Percentiles rank a stretch among this genome's conserved stretches.
phyloP scores from a whole-genome alignment of 2,888 invertebrate species.

The Sinopyrophorus schimmeli region DNA sequence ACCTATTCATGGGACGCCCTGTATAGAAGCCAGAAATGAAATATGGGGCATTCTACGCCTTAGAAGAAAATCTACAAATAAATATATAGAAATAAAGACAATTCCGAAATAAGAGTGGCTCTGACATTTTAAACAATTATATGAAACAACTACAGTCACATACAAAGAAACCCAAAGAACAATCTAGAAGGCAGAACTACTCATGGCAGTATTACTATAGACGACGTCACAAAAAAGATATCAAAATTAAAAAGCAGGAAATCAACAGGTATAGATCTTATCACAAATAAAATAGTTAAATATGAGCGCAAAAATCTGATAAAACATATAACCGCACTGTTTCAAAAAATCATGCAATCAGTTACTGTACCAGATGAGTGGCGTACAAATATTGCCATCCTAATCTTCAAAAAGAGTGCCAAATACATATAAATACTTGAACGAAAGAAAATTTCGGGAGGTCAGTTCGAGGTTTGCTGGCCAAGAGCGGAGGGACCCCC shows the following conservation, averaged over 20 bases:
- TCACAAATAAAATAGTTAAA: slow-evolving; percentile 1
- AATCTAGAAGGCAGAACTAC: slow-evolving; percentile 7
- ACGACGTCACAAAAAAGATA: neutral
- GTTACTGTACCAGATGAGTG: slow-evolving; percentile 1
- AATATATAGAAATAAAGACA: slow-evolving; percentile 6
- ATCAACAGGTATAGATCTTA: slow-evolving; percentile 1
- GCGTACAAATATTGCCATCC: slow-evolving; percentile 4
- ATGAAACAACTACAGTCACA: slow-evolving; percentile 5
- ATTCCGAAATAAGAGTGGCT: slow-evolving; percentile 2
- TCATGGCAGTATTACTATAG: slow-evolving; percentile 1
- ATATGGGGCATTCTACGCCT: neutral
- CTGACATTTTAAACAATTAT: slow-evolving; percentile 7
- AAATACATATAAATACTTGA: no score
- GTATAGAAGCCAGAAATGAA: slow-evolving; percentile 2
- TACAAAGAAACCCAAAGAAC: neutral
- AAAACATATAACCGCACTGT: slow-evolving; percentile 1
- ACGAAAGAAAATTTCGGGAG: no score
- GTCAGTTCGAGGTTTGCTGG: no score
- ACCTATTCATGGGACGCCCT: no score
- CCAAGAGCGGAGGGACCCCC: no score
- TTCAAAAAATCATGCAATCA: slow-evolving; percentile 3
- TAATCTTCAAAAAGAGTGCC: slow-evolving; percentile 3
- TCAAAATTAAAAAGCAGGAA: slow-evolving; percentile 7
- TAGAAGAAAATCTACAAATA: neutral
- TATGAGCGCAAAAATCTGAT: neutral